Evolutionary conservation across 2,797 vertebrate species (phyloP), one percentile per base, ranked within the genome.

Genomic region (Chrysocyon brachyurus): DNA sequence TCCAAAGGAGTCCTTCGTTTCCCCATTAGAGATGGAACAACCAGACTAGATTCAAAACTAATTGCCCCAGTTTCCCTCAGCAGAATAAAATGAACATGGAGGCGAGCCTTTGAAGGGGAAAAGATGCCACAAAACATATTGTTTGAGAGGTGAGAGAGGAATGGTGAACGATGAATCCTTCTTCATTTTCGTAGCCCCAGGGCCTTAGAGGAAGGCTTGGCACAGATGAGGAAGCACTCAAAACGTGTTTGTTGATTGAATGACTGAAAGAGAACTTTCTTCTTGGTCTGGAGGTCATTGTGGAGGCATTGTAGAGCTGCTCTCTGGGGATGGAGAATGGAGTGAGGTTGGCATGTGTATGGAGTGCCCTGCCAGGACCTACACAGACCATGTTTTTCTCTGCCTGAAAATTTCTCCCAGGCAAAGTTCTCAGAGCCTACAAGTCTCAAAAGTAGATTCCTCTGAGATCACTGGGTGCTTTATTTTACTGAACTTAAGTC

Each of bases 171-270:
- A 59, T 64, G 77, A 92, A 64, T 19, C 31, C 16, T 89, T 92
- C 87, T 93, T 90, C 83, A 59, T 73, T 68, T 83, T 46, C 56
- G n/a, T 83, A 83, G 82, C 72, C 82, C 66, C 15, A 24, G 49
- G 61, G 56, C 21, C 66, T 61, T 61, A 92, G 36, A 66, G 84
- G 57, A 87, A 93, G 78, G 56, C 61, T 82, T 94, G 82, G 33
- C 11, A 63, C 52, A 73, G 70, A 91, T 57, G 31, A 24, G 33
- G 90, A 91, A 91, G 72, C 61, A 14, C 78, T 91, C 56, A 82
- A 52, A 89, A 72, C n/a, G 52, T 70, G 92, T 90, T 97, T 93
- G 95, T 91, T 64, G 90, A 95, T 59, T 95, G 96, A 96, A 94
- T 96, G 81, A 91, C 66, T 93, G 82, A 93, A 96, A 93, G 81